Conservation (phyloP, 2,797 vertebrate species). For the Poeciliopsis infans region DNA sequence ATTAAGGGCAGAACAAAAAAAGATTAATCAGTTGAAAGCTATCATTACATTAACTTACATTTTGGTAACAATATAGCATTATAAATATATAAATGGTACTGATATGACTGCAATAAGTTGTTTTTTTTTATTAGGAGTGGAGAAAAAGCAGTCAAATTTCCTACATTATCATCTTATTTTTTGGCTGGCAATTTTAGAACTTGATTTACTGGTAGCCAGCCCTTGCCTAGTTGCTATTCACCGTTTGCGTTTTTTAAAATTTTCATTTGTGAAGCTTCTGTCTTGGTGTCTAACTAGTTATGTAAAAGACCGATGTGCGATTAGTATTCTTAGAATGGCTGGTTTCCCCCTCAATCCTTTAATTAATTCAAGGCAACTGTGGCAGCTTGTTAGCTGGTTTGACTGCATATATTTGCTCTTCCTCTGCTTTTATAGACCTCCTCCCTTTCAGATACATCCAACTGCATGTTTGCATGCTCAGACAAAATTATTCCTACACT, state of each 20-base stretch:
- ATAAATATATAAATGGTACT: background rate
- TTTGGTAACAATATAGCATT: background rate
- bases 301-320: constrained; percentile 26
- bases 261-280: background rate
- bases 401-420: background rate
- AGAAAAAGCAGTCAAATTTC: background rate
- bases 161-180: background rate
- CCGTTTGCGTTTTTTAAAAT: background rate
- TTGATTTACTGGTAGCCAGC: background rate
- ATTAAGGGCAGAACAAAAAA: background rate
- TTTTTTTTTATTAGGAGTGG: background rate
- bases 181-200: no score
- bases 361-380: constrained; percentile 25
- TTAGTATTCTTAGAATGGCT: constrained; percentile 18
- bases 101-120: background rate
- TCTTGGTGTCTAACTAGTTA: constrained; percentile 12
- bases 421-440: background rate
- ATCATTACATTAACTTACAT: background rate
- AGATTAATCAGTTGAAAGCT: background rate
- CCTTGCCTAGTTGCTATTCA: background rate
- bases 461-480: background rate
- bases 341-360: constrained; percentile 34
- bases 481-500: background rate
- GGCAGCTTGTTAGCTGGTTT: background rate
- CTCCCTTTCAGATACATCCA: background rate